Evolutionary conservation across 2,797 vertebrate genomes (phyloP), one percentile per base, ranked within the genome.

Genomic region (Crax fasciolata): DNA sequence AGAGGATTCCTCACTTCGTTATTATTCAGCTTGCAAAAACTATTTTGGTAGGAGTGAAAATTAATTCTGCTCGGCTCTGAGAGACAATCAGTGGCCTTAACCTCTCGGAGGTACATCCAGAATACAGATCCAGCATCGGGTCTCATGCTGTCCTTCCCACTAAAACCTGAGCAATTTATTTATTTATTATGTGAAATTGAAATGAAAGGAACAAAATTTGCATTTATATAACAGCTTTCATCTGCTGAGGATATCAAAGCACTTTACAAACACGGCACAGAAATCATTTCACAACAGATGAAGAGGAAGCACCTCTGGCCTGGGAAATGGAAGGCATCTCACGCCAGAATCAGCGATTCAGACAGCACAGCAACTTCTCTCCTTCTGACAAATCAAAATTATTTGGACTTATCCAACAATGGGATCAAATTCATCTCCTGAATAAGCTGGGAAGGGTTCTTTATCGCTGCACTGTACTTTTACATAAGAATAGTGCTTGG

Each of bases 151-250:
- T 55, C 93, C 63, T 91, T 86, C 94, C 92, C 67, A 28, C 90
- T 49, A 84, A 91, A 94, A 85, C 41, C 49, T 46, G 68, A 73
- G 4, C 44, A 0, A 49, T 70, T 96, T 96, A 79, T 96, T 92
- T 96, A 94, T 97, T 96, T 97, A 96, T 94, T 96, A 81, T 95
- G 81, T 8, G 68, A 49, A 93, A 93, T 61, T 38, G 79, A 91
- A 93, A 84, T 82, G 52, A 93, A 90, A 87, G 71, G 84, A 90
- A 75, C 13, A 19, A 80, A 87, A 96, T 95, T 93, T 94, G 92
- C 94, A 96, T 94, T 94, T 95, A 95, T 96, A 95, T 95, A 95
- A 94, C 93, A 85, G 84, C 77, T 97, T 93, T 93, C 95, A 95
- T 95, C 94, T 94, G 30, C 41, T 43, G 63, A 94, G 41, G 67